Evolutionary conservation across 1,140 invertebrate genomes (phyloP).

Genomic region (Neuroterus valhalla): DNA sequence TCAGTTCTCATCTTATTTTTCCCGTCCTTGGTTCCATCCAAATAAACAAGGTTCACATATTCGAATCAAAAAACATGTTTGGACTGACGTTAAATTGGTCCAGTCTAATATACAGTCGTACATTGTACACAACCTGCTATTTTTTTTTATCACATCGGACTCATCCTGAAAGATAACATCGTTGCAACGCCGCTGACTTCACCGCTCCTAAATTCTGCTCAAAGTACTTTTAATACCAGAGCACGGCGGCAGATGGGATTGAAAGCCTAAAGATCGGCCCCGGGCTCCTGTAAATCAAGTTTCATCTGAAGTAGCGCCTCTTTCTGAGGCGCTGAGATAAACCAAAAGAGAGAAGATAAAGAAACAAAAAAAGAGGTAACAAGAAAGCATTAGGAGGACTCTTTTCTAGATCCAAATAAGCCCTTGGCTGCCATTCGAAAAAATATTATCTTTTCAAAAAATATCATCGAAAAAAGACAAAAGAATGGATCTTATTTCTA

Average conservation of each 20-base stretch:
- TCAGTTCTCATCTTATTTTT: too few species aligned
- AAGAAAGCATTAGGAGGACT: background rate
- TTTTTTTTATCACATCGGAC: too few species aligned
- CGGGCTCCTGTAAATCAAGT: slow-evolving; percentile 5
- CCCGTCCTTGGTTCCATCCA: too few species aligned
- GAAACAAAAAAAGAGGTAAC: background rate
- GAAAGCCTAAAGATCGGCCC: background rate
- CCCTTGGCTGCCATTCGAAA: too few species aligned
- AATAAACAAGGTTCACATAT: too few species aligned
- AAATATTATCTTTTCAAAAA: too few species aligned
- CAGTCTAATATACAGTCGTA: background rate
- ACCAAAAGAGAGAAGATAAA: background rate
- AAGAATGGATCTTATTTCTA: too few species aligned
- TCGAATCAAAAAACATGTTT: background rate
- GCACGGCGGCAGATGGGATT: slow-evolving; percentile 4
- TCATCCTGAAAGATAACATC: background rate
- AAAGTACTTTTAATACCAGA: slow-evolving; percentile 18
- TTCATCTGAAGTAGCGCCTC: background rate
- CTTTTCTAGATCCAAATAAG: background rate
- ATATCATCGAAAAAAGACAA: too few species aligned
- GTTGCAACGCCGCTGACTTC: background rate
- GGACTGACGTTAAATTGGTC: background rate
- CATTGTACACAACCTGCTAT: too few species aligned
- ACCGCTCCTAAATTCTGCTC: slow-evolving; percentile 3
- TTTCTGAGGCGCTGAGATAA: background rate